A percentile compares a stretch with the other conserved stretches of the same genome.
phyloP scores from a whole-genome alignment of 2,113 vertebrate species.

The Eulacestoma nigropectus region DNA sequence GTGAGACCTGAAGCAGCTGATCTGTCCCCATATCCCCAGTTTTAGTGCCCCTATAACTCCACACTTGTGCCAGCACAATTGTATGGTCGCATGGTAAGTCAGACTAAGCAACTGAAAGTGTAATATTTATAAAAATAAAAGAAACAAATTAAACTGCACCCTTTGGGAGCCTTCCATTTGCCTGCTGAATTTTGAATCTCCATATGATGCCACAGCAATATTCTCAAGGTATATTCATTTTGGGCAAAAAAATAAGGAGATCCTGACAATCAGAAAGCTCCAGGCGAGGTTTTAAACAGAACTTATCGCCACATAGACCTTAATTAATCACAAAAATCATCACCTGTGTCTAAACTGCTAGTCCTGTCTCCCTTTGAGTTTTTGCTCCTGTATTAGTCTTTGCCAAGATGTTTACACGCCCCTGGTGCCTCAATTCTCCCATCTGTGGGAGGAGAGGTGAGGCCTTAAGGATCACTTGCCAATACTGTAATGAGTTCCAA shows the following conservation, averaged over 20 bases:
- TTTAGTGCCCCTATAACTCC: not conserved
- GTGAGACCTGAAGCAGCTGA: not conserved
- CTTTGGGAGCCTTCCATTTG: not conserved
- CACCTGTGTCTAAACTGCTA: not conserved
- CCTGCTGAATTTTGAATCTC: not conserved
- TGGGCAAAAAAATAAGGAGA: not conserved
- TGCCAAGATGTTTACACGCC: not conserved
- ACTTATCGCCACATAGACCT: not conserved
- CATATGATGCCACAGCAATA: rapidly evolving
- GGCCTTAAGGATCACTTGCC: not conserved
- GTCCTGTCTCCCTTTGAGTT: not conserved
- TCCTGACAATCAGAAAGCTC: not conserved
- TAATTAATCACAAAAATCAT: not conserved
- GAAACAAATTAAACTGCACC: not conserved
- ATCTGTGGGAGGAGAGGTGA: not conserved
- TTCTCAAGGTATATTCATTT: not conserved
- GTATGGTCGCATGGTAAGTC: rapidly evolving
- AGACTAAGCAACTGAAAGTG: not conserved
- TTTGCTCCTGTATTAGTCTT: not conserved
- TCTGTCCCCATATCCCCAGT: not conserved
- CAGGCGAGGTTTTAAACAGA: not conserved
- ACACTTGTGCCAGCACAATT: not conserved
- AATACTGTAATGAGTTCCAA: not conserved
- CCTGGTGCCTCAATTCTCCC: not conserved
- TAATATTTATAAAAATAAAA: not conserved